Evolutionary conservation across 2,113 vertebrate species (phyloP), one percentile per base, ranked within the genome.

Genomic region (Psephotus haematonotus): DNA sequence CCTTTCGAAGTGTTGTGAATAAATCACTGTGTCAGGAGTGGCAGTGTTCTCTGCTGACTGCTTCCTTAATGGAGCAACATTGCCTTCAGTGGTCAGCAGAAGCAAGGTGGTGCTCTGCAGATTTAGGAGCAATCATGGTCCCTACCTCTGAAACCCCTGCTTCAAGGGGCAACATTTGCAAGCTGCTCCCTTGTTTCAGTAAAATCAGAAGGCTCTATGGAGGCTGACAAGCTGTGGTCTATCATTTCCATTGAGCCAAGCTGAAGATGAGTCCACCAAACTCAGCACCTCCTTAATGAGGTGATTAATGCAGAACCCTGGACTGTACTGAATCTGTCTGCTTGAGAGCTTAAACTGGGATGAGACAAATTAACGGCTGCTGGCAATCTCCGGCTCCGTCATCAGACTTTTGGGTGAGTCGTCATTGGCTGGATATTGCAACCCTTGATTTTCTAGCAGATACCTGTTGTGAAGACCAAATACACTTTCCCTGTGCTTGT

Each of bases 61-160:
- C 28, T 20, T 22, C 11, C 25, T 67, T 86, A 23, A 27, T 0
- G 1, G 12, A 70, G 4, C 0, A 0, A 15, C 0, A 0, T 16
- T 85, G 47, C 14, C 47, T 85, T 44, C 44, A 39, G 2, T 13
- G 27, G 25, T 22, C 20, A 59, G 37, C 23, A 64, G 43, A 28
- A 69, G 22, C 39, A 65, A 63, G 27, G 47, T 37, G 15, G 4
- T 83, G 25, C 12, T 74, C 31, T 57, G 59, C 35, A 89, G 65
- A 20, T 82, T 72, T 44, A 79, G 62, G 39, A 89, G 7, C 16
- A 35, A 3, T 70, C 3, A 2, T 0, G 0, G 64, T 49, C 13
- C 49, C 31, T 43, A 41, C 12, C 43, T 16, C 10, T 53, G 82
- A 57, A 82, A 93, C 33, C 24, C 7, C 17, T 31, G 17, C 10